phyloP scores from a whole-genome alignment of 1,140 invertebrate species.

The Pogonognathellus flavescens region DNA sequence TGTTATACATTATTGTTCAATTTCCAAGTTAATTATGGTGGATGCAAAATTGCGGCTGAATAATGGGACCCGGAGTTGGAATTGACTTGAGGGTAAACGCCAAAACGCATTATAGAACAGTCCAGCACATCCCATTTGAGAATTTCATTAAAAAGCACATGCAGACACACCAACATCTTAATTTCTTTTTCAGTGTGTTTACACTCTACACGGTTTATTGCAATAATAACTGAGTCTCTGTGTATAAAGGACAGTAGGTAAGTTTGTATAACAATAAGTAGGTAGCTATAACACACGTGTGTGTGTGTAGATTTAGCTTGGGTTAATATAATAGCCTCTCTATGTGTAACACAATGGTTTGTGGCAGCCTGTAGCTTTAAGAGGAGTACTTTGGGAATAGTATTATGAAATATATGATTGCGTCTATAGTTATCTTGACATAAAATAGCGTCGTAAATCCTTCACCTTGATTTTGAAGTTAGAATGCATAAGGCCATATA shows the following conservation, averaged over 20 bases:
- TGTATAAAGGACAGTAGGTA: too few species aligned
- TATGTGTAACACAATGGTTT: too few species aligned
- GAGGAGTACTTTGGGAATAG: not conserved
- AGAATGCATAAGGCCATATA: conserved; percentile 37
- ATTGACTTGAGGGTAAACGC: conserved; percentile 12
- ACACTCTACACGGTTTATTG: too few species aligned
- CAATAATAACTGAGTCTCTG: too few species aligned
- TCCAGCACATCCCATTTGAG: conserved; percentile 15
- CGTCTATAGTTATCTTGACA: not conserved
- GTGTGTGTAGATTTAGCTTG: not conserved
- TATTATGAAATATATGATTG: not conserved
- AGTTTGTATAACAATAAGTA: too few species aligned
- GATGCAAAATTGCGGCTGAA: conserved; percentile 11
- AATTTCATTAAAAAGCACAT: conserved; percentile 29
- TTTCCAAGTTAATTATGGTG: conserved; percentile 6
- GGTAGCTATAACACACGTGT: not conserved
- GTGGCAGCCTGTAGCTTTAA: not conserved
- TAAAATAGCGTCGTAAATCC: conserved; percentile 36
- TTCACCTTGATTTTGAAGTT: conserved; percentile 48
- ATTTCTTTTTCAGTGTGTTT: too few species aligned
- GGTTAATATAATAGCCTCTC: too few species aligned
- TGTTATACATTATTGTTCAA: conserved; percentile 7
- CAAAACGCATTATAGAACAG: not conserved
- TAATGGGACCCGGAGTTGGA: not conserved
- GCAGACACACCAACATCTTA: not conserved